Evolutionary conservation across 2,113 vertebrate species (phyloP).

Genomic region (Noturus placidus): DNA sequence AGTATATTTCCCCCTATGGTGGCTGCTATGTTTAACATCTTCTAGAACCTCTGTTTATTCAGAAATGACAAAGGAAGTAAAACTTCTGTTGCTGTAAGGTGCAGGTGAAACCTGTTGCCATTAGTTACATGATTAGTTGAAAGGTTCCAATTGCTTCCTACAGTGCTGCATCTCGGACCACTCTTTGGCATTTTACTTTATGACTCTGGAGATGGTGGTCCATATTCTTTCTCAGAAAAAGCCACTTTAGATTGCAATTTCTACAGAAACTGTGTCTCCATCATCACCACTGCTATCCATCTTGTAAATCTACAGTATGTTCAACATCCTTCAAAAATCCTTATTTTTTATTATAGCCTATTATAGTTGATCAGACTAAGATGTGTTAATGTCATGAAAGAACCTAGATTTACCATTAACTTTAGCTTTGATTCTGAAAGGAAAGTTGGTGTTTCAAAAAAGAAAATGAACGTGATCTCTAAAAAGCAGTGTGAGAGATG

Average conservation of each 20-base stretch:
- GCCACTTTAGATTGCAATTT: background rate
- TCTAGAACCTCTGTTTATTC: no score
- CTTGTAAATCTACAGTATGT: background rate
- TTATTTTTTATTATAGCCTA: background rate
- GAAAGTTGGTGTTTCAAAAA: background rate
- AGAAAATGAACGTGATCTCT: background rate
- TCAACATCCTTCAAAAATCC: background rate
- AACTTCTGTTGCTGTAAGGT: no score
- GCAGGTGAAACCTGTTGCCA: no score
- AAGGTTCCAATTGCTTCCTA: no score
- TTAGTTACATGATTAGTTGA: no score
- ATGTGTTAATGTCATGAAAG: background rate
- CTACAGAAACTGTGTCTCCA: background rate
- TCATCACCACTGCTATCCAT: background rate
- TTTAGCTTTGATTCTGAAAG: background rate
- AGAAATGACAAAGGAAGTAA: no score
- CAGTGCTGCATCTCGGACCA: no score
- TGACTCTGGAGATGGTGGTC: no score
- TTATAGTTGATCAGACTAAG: background rate
- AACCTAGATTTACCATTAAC: background rate
- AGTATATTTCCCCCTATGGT: no score
- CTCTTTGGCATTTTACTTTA: no score
- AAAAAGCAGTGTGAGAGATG: constrained; percentile 23
- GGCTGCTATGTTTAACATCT: no score
- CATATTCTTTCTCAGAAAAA: background rate